Percentiles rank a stretch among this genome's conserved stretches.
Conservation (phyloP, 2,888 invertebrate species). For the Exephanes ischioxanthus region DNA sequence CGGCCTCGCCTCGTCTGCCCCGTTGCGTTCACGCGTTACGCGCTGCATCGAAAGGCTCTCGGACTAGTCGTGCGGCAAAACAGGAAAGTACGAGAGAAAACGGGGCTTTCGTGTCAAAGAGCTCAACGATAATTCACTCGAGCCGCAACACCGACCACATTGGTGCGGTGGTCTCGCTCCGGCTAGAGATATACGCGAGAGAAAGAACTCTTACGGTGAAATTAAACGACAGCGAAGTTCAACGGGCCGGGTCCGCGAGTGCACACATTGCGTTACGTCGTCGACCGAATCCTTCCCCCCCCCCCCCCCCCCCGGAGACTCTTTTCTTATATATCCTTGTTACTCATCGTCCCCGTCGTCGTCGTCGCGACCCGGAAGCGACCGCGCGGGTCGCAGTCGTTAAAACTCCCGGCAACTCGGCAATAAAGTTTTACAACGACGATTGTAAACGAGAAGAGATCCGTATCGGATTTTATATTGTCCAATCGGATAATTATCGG, state of each 20-base stretch:
- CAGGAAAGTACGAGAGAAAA: conserved; percentile 83
- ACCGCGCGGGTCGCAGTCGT: neutral
- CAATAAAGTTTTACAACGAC: conserved; percentile 6
- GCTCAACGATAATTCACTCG: conserved; percentile 73
- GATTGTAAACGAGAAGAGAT: neutral
- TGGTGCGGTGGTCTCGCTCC: neutral
- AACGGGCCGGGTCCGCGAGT: conserved; percentile 18
- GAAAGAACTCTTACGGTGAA: conserved; percentile 53
- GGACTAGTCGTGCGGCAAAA: conserved; percentile 77
- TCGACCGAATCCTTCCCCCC: neutral
- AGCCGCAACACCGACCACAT: conserved; percentile 43
- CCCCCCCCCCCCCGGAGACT: too few species aligned
- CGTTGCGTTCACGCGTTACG: conserved; percentile 50
- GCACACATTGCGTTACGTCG: neutral
- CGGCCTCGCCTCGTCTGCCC: conserved; percentile 22
- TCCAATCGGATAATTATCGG: conserved; percentile 5
- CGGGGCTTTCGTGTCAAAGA: conserved; percentile 82
- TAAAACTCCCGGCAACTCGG: neutral
- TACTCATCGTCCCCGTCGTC: neutral
- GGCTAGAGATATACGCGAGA: conserved; percentile 18
- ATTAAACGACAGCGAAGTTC: conserved; percentile 58
- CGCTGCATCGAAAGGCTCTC: conserved; percentile 25
- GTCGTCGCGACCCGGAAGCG: conserved; percentile 25
- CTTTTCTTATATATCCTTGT: neutral
- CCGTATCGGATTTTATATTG: conserved; percentile 1